Base-by-base conservation (phyloP, 1,140 invertebrate species). In the Diploscapter pachys region DNA sequence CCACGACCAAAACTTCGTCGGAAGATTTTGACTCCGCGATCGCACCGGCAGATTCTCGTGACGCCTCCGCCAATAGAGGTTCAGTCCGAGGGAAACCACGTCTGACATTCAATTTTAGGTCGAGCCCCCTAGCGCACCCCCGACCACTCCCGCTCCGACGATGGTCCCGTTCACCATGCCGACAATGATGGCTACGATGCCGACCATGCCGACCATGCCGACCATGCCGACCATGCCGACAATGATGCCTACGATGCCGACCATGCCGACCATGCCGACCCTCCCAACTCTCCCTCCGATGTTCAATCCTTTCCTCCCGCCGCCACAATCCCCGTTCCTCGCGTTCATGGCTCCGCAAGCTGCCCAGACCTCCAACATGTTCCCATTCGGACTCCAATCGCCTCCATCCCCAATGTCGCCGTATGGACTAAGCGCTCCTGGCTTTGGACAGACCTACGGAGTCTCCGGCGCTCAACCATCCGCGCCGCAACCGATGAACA, bases 71-170 rank as follows among this genome's bases (percentile, higher is more conserved):
- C 31, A 31, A 31, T 31, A 31, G 31, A 31, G 31, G 31, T 31
- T 1, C 31, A 31, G 31, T 68, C 31, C 8, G 6, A 68, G 51
- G 63, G 55, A 73, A 11, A 73, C 68, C 52, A 74, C 68, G 51
- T 54, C 51, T 3, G 49, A 8, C 9, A 57, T 62, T 8, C 72
- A 59, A 51, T 73, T 73, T 11, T 52, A 57, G 9, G 72, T 9
- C 65, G 73, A 69, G 73, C 73, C n/a, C 53, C 73, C 6, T 69
- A 69, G n/a, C 70, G 62, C 57, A 57, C 64, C 53, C 57, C 52
- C 59, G 73, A 66, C 4, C 9, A 5, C 11, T 6, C n/a, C 5
- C 8, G 53, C 48, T n/a, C 5, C 11, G 5, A 4, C 13, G 5
- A 68, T 3, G n/a, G 2, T 11, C 63, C 11, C 3, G 63, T 53